Conservation (phyloP, 2,888 invertebrate genomes). For the Nipponacmea schrenckii region DNA sequence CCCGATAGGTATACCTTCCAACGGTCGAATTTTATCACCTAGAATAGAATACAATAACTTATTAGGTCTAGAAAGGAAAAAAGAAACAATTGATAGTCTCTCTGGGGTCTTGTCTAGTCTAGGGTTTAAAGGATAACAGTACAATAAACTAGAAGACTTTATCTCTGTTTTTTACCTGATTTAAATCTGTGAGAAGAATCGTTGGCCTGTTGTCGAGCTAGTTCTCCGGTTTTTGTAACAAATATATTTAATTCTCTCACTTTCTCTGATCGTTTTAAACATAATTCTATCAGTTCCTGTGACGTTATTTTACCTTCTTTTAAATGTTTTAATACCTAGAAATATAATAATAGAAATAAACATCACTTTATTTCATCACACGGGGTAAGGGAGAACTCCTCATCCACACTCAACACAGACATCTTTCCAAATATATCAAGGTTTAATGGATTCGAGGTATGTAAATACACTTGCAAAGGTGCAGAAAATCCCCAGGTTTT, state of each 20-base stretch:
- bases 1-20: constrained; percentile 82
- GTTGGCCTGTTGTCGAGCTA: constrained; percentile 73
- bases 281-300: constrained; percentile 60
- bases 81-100: no score
- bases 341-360: neutral
- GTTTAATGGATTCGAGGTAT: no score
- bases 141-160: no score
- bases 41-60: neutral
- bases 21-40: constrained; percentile 14
- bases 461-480: no score
- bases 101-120: no score
- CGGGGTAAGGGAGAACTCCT: no score
- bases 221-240: constrained; percentile 75
- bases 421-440: neutral
- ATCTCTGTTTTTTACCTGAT: constrained; percentile 68
- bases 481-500: no score
- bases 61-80: neutral
- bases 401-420: neutral
- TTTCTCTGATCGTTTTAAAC: constrained; percentile 53
- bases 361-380: neutral
- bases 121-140: no score
- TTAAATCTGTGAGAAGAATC: constrained; percentile 71
- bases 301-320: constrained; percentile 51
- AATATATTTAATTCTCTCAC: constrained; percentile 80
- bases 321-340: constrained; percentile 48